A percentile compares a stretch with the other conserved stretches of the same genome.
Conservation (phyloP, 1,140 invertebrate species). For the Trichomalopsis sarcophagae region DNA sequence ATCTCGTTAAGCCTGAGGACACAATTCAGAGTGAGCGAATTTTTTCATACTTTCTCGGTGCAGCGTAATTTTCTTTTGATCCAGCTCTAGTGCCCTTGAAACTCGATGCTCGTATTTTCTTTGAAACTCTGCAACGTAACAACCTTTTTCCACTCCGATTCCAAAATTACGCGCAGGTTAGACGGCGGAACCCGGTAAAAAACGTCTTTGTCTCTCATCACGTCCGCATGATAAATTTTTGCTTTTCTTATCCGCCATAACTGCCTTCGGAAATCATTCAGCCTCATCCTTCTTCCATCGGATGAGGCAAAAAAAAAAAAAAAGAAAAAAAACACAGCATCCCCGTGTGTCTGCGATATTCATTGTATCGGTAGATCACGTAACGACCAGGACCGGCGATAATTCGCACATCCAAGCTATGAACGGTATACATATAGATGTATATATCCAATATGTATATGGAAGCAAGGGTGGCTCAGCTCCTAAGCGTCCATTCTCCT, state of each 20-base stretch:
- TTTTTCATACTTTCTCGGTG: slow-evolving; percentile 43
- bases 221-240: neutral
- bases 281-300: neutral
- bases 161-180: too few species aligned
- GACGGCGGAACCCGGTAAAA: too few species aligned
- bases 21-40: neutral
- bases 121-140: neutral
- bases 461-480: neutral
- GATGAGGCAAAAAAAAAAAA: neutral
- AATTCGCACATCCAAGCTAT: neutral
- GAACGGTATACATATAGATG: neutral
- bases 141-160: neutral
- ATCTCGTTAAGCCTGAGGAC: neutral
- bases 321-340: neutral
- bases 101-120: slow-evolving; percentile 6
- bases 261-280: neutral
- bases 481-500: slow-evolving; percentile 3
- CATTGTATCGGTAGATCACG: neutral
- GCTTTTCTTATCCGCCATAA: neutral
- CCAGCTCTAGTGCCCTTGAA: slow-evolving; percentile 35
- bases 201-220: too few species aligned
- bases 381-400: neutral
- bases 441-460: neutral
- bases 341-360: neutral
- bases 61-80: slow-evolving; percentile 41